A percentile compares a stretch with the other conserved stretches of the same genome.
These are phyloP conservation scores for Phaedon cochleariae DNA, from an alignment of 2,888 invertebrate species.

Conservation along the genomic window DNA sequence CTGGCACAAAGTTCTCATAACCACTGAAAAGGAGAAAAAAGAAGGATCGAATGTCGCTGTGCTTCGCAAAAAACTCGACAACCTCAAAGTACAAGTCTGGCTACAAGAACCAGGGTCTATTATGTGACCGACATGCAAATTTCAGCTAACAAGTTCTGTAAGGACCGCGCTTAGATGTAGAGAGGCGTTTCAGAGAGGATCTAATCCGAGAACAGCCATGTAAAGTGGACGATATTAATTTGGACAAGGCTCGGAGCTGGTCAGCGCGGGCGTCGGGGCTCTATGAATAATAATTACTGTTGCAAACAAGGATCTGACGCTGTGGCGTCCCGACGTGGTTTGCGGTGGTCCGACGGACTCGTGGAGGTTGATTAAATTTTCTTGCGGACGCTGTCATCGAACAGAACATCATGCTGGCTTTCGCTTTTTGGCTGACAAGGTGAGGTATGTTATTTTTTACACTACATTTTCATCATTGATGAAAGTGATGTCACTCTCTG, in stretches of 20 bases:
- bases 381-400: too few species aligned
- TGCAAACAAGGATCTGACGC: constrained; percentile 59
- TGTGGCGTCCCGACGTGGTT: constrained; percentile 54
- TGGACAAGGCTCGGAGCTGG: constrained; percentile 57
- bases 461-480: too few species aligned
- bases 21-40: too few species aligned
- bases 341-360: constrained; percentile 49
- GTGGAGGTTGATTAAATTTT: constrained; percentile 37
- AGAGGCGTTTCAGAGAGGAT: constrained; percentile 12
- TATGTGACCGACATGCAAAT: neutral
- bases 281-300: constrained; percentile 64
- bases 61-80: too few species aligned
- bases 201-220: constrained; percentile 52
- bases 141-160: constrained; percentile 1
- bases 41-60: too few species aligned
- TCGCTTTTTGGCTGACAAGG: too few species aligned
- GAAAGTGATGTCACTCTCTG: too few species aligned
- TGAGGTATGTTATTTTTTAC: too few species aligned
- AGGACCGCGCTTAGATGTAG: constrained; percentile 6
- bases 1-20: too few species aligned
- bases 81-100: too few species aligned
- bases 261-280: constrained; percentile 57
- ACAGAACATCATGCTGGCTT: too few species aligned
- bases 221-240: constrained; percentile 61
- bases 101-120: too few species aligned